A percentile compares a stretch with the other conserved stretches of the same genome.
Evolutionary conservation across 2,888 invertebrate genomes (phyloP).

Genomic region (Tetranychus truncatus): DNA sequence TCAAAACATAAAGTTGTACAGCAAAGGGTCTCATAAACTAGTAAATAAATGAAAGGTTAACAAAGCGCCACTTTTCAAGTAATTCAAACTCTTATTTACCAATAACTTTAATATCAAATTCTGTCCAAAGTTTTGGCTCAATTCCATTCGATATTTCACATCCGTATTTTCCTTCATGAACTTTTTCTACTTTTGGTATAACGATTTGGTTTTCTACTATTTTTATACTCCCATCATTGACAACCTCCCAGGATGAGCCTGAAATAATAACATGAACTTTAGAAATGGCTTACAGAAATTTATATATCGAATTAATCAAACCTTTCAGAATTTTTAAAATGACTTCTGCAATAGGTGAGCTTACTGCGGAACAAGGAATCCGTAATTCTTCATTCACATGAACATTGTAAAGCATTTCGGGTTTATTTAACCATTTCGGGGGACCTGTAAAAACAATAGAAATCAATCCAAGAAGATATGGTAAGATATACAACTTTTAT

Average conservation of each 20-base stretch:
- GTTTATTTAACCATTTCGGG: background rate
- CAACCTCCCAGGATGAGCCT: background rate
- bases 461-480: no score
- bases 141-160: background rate
- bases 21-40: background rate
- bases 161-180: background rate
- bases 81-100: background rate
- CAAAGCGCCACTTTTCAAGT: background rate
- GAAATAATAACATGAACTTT: background rate
- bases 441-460: background rate
- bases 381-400: background rate
- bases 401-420: background rate
- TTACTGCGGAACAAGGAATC: background rate
- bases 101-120: background rate
- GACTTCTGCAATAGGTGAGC: background rate
- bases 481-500: no score
- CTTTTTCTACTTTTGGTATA: background rate
- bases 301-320: background rate
- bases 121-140: background rate
- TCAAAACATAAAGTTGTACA: background rate
- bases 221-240: background rate
- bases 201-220: background rate
- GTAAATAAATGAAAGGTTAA: background rate
- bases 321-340: background rate
- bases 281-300: background rate